Conservation (phyloP, 2,113 vertebrate species). For the Nycticorax nycticorax region DNA sequence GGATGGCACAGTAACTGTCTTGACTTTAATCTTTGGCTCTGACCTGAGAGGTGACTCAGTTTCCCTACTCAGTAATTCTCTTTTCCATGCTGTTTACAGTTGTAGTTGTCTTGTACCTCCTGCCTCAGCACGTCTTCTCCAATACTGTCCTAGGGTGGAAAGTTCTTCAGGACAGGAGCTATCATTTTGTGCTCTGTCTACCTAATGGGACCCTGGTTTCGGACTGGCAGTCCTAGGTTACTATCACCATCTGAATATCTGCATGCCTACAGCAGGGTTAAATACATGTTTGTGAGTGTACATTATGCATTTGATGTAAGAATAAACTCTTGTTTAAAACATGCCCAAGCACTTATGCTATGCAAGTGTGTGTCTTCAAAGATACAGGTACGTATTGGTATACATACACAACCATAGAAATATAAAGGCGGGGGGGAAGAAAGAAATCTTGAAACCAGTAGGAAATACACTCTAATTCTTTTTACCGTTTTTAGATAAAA, state of each 20-base stretch:
- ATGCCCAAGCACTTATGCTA: not conserved
- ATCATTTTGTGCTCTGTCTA: rapidly evolving
- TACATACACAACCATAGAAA: not conserved
- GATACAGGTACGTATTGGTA: not conserved
- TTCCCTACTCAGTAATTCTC: not conserved
- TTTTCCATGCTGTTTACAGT: not conserved
- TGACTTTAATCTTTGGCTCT: not conserved
- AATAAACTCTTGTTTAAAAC: not conserved
- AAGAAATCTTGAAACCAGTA: not conserved
- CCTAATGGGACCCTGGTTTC: not conserved
- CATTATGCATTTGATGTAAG: not conserved
- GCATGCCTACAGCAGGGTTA: not conserved
- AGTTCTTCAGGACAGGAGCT: not conserved
- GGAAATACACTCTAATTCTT: not conserved
- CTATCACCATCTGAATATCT: not conserved
- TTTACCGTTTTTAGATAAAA: not conserved
- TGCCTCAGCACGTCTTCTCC: not conserved
- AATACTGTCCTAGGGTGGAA: not conserved
- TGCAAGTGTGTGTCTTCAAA: not conserved
- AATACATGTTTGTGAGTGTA: not conserved
- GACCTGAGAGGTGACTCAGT: not conserved
- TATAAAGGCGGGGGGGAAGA: not conserved
- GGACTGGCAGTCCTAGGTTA: not conserved
- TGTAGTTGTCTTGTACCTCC: not conserved
- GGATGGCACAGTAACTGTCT: not conserved